phyloP scores from a whole-genome alignment of 2,888 invertebrate species.

The Myopa tessellatipennis region DNA sequence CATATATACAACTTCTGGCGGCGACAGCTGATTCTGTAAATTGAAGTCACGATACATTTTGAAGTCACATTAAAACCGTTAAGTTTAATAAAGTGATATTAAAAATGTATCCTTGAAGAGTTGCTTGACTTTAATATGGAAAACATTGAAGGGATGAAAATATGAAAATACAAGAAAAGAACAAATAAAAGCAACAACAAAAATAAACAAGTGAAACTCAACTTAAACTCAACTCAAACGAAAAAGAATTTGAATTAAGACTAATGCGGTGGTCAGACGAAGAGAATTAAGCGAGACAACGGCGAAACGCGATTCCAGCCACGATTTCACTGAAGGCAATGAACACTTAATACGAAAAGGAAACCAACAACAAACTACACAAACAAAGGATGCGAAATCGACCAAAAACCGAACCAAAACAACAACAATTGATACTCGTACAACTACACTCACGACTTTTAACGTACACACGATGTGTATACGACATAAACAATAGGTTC shows the following conservation, averaged over 20 bases:
- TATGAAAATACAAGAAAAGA: neutral
- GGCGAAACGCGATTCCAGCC: constrained; percentile 35
- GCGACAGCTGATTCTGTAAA: no score
- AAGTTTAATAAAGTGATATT: neutral
- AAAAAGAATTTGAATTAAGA: constrained; percentile 22
- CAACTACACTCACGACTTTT: constrained; percentile 19
- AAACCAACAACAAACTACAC: constrained; percentile 3
- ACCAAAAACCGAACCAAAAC: constrained; percentile 11
- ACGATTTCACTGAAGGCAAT: constrained; percentile 32
- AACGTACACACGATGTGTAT: constrained; percentile 10
- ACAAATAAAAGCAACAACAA: constrained; percentile 4
- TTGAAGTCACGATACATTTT: neutral
- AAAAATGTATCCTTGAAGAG: constrained; percentile 60
- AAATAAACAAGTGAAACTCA: constrained; percentile 20
- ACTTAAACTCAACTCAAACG: constrained; percentile 16
- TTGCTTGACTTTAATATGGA: constrained; percentile 55
- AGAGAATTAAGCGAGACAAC: constrained; percentile 29
- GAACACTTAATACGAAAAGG: constrained; percentile 19
- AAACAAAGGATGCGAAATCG: constrained; percentile 20
- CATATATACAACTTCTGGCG: no score
- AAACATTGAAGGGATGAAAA: constrained; percentile 16
- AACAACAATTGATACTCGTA: constrained; percentile 31
- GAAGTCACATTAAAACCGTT: constrained; percentile 3
- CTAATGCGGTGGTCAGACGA: constrained; percentile 39
- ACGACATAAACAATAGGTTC: constrained; percentile 25